A percentile compares a stretch with the other conserved stretches of the same genome.
These are phyloP conservation scores for Vollenhovia emeryi DNA, from an alignment of 1,140 invertebrate species.

Conservation along the genomic window DNA sequence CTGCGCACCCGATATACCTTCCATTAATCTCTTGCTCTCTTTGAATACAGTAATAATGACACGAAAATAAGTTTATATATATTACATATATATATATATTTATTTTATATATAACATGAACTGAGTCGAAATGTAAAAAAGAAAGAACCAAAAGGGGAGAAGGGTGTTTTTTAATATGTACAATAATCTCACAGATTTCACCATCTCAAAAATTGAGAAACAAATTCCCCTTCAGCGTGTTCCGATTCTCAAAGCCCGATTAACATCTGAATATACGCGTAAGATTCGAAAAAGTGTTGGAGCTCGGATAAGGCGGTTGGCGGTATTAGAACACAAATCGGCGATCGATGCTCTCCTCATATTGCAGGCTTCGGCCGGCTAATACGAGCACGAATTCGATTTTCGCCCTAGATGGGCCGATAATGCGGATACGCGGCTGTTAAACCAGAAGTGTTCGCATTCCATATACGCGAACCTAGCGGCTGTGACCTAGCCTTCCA, in stretches of 20 bases:
- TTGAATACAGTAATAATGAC: background rate
- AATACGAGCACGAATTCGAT: constrained; percentile 72
- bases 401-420: constrained; percentile 68
- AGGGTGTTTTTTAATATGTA: too few relatives aligned
- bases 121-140: too few relatives aligned
- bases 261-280: background rate
- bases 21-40: background rate
- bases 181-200: background rate
- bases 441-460: constrained; percentile 69
- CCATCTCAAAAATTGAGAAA: background rate
- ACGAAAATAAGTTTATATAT: background rate
- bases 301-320: background rate
- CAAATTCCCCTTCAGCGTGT: background rate
- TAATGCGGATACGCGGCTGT: constrained; percentile 71
- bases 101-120: constrained; percentile 5
- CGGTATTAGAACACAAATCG: constrained; percentile 39
- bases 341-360: constrained; percentile 52
- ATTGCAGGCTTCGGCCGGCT: constrained; percentile 51
- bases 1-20: background rate
- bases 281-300: background rate
- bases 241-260: background rate
- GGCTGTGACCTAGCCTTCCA: constrained; percentile 62
- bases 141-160: too few relatives aligned
- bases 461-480: constrained; percentile 55
- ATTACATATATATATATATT: background rate